phyloP scores from a whole-genome alignment of 2,113 vertebrate species.

The Hemichromis elongatus region DNA sequence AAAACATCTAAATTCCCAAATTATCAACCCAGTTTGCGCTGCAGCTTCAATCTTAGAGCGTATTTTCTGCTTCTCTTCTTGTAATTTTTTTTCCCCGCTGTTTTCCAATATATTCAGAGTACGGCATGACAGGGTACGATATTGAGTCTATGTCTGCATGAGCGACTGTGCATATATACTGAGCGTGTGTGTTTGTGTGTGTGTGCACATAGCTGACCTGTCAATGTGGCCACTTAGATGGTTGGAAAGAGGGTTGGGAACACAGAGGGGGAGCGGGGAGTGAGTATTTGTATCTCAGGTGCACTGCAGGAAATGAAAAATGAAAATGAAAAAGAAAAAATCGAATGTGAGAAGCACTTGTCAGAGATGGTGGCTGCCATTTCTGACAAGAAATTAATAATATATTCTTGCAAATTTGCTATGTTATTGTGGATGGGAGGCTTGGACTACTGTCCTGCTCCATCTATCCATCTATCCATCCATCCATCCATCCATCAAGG shows the following conservation, averaged over 20 bases:
- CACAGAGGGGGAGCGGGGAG: not conserved
- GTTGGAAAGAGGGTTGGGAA: not conserved
- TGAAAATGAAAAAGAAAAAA: slow-evolving; percentile 34
- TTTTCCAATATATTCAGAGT: not conserved
- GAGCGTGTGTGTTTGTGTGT: not conserved
- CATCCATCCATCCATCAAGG: not conserved
- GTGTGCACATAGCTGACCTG: not conserved
- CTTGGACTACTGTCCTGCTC: not conserved
- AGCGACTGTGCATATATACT: not conserved
- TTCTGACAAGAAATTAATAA: slow-evolving; percentile 66
- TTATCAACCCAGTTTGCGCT: not conserved
- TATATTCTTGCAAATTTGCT: slow-evolving; percentile 67
- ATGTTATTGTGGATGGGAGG: slow-evolving; percentile 44
- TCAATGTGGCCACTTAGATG: not conserved
- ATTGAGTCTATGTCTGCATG: not conserved
- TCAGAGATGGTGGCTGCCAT: slow-evolving; percentile 51
- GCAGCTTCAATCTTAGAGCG: not conserved
- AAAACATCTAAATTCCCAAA: not conserved
- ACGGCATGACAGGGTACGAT: not conserved
- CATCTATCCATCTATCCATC: not conserved
- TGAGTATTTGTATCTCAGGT: slow-evolving; percentile 60
- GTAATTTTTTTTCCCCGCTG: not conserved
- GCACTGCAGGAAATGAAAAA: slow-evolving; percentile 68
- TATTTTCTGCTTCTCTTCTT: not conserved
- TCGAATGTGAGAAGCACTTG: slow-evolving; percentile 48